phyloP scores from a whole-genome alignment of 2,113 vertebrate species.

The Pedetes capensis region DNA sequence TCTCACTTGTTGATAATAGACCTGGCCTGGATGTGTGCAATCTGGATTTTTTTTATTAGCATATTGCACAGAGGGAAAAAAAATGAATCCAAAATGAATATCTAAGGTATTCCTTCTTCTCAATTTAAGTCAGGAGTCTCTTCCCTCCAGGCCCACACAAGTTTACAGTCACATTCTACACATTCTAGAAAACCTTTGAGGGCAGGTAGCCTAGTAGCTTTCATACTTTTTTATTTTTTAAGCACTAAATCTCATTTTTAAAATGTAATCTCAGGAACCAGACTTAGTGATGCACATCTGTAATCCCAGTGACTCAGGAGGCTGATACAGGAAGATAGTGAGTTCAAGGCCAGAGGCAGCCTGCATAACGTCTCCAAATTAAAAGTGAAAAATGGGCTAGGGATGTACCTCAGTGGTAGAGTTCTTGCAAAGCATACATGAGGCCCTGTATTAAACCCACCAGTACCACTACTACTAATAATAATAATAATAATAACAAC shows the following conservation, averaged over 20 bases:
- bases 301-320: too few relatives aligned
- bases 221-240: background rate
- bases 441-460: too few relatives aligned
- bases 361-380: too few relatives aligned
- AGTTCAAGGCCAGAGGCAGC: too few relatives aligned
- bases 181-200: background rate
- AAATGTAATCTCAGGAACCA: background rate
- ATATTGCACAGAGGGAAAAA: background rate
- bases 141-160: background rate
- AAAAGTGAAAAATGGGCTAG: too few relatives aligned
- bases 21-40: background rate
- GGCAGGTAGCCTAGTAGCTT: background rate
- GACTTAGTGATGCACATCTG: too few relatives aligned
- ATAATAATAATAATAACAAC: too few relatives aligned
- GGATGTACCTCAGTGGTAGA: too few relatives aligned
- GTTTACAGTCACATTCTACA: background rate
- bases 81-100: background rate
- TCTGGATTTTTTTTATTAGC: conserved; percentile 15
- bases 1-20: conserved; percentile 47
- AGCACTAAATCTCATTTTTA: conserved; percentile 7
- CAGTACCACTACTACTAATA: too few relatives aligned
- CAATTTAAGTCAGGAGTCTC: background rate
- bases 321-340: too few relatives aligned
- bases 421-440: too few relatives aligned
- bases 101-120: background rate